Conservation (phyloP, 2,113 vertebrate species). For the Cyanoramphus novaezelandiae region DNA sequence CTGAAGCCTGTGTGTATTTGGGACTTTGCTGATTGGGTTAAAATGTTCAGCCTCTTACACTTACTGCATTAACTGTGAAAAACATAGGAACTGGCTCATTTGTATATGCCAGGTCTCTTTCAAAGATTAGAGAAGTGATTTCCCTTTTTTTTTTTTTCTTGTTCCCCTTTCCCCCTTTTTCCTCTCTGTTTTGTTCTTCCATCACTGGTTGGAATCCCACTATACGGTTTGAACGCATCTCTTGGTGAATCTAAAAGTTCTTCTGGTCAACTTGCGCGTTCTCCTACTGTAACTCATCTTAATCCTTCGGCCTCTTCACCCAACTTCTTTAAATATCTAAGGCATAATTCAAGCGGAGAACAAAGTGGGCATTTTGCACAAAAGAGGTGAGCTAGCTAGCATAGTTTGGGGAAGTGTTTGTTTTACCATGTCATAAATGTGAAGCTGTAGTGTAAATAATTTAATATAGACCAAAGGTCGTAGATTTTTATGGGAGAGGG, state of each 20-base stretch:
- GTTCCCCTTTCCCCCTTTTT: background rate
- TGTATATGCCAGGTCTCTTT: background rate
- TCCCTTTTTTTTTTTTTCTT: background rate
- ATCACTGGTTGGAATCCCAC: constrained; percentile 39
- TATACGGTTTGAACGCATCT: constrained; percentile 22
- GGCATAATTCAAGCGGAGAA: constrained; percentile 77
- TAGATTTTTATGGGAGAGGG: background rate
- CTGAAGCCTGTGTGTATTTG: background rate
- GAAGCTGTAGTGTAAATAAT: background rate
- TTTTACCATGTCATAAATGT: background rate
- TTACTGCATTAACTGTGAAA: background rate
- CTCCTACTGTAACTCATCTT: constrained; percentile 70
- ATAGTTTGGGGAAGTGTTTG: background rate
- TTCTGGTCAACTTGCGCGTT: constrained; percentile 55
- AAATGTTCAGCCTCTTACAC: background rate
- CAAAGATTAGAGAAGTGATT: constrained; percentile 16
- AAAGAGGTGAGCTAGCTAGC: constrained; percentile 80
- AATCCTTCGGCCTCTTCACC: constrained; percentile 79
- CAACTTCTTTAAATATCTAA: constrained; percentile 80
- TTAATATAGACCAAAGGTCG: background rate
- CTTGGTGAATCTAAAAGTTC: constrained; percentile 39
- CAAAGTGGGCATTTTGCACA: constrained; percentile 73
- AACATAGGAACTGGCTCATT: background rate
- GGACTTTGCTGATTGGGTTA: background rate
- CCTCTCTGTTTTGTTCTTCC: constrained; percentile 22